These are phyloP conservation scores for Nomada flava DNA, from an alignment of 2,888 invertebrate genomes.

Conservation along the genomic window DNA sequence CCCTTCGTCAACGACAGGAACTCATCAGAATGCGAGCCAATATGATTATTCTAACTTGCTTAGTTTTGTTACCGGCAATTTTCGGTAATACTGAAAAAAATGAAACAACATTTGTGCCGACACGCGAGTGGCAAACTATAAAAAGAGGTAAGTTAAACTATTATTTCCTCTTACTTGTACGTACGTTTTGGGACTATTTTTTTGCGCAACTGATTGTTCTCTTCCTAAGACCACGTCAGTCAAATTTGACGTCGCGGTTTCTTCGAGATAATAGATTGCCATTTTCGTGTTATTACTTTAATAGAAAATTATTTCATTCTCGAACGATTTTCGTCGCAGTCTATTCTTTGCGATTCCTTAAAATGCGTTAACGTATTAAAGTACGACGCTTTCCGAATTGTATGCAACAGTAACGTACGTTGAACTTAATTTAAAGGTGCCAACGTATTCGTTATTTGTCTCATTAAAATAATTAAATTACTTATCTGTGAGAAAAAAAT, in stretches of 20 bases:
- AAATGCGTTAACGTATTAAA: background rate
- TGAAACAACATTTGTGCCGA: slow-evolving; percentile 85
- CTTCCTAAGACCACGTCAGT: slow-evolving; percentile 71
- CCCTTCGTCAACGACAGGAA: slow-evolving; percentile 31
- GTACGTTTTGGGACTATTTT: slow-evolving; percentile 49
- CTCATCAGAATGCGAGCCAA: slow-evolving; percentile 61
- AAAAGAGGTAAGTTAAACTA: slow-evolving; percentile 85
- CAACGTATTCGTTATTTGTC: background rate
- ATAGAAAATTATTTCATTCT: background rate
- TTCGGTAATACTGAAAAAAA: slow-evolving; percentile 72
- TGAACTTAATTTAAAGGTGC: slow-evolving; percentile 41
- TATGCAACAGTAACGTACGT: slow-evolving; percentile 52
- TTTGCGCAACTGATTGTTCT: slow-evolving; percentile 51
- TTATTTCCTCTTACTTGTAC: slow-evolving; percentile 5
- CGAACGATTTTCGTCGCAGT: background rate
- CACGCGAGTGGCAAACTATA: slow-evolving; percentile 88
- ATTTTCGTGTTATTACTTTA: background rate
- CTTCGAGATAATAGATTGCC: background rate
- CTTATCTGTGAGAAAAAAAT: background rate
- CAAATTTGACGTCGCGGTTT: slow-evolving; percentile 53
- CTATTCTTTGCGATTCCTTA: background rate
- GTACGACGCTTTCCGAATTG: background rate
- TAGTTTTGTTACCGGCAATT: slow-evolving; percentile 52
- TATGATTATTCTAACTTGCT: slow-evolving; percentile 58
- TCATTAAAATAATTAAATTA: background rate